Evolutionary conservation across 2,888 invertebrate genomes (phyloP).

Genomic region (Cephus runcator): DNA sequence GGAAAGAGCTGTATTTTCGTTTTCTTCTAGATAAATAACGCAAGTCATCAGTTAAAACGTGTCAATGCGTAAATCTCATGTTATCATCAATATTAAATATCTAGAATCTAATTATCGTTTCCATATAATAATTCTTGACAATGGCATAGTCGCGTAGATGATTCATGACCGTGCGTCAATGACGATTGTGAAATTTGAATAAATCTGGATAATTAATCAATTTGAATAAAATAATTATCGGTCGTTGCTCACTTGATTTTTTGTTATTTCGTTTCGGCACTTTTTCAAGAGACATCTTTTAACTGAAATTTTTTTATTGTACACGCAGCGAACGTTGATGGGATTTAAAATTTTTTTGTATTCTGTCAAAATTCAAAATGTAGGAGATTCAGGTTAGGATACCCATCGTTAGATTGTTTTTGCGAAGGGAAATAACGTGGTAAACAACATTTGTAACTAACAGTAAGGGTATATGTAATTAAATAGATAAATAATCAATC

Average conservation of each 20-base stretch:
- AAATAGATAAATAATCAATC: background rate
- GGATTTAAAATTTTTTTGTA: background rate
- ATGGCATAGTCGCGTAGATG: background rate
- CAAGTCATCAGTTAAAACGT: background rate
- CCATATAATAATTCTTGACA: background rate
- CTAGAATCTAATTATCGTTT: background rate
- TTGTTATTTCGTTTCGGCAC: background rate
- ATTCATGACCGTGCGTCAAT: background rate
- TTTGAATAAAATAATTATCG: background rate
- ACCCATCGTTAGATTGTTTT: background rate
- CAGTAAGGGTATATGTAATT: background rate
- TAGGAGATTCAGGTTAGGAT: background rate
- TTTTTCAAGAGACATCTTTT: background rate
- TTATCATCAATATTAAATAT: background rate
- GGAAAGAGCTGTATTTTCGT: conserved; percentile 13
- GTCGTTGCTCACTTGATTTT: background rate
- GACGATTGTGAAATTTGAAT: background rate
- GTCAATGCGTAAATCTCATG: background rate
- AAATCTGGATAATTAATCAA: background rate
- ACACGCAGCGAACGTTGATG: background rate
- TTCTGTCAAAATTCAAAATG: background rate
- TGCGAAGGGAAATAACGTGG: background rate
- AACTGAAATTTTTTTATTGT: background rate
- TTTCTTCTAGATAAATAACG: conserved; percentile 3
- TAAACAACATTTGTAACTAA: background rate